phyloP scores from a whole-genome alignment of 2,888 invertebrate species.

The Drosophila aldrichi region DNA sequence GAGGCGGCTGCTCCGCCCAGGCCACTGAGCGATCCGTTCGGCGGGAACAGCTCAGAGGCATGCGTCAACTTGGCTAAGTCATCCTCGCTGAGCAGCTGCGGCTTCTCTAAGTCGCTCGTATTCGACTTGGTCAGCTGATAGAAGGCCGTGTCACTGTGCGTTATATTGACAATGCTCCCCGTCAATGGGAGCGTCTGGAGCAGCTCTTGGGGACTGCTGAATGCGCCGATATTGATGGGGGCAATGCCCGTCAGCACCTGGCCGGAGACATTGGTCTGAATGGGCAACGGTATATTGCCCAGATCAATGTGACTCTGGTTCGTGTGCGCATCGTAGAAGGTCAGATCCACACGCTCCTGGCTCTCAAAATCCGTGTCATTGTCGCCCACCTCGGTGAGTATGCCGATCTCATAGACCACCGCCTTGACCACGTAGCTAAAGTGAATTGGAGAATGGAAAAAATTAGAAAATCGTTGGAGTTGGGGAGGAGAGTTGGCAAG shows the following conservation, averaged over 20 bases:
- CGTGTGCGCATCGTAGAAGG: slow-evolving; percentile 86
- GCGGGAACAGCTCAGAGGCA: slow-evolving; percentile 73
- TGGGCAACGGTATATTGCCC: slow-evolving; percentile 86
- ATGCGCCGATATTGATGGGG: slow-evolving; percentile 85
- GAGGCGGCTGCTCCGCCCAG: slow-evolving; percentile 44
- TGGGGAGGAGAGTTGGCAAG: too few relatives aligned
- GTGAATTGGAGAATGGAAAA: background rate
- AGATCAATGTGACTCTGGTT: slow-evolving; percentile 86
- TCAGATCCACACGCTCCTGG: slow-evolving; percentile 86
- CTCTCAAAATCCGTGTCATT: slow-evolving; percentile 85
- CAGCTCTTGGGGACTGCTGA: slow-evolving; percentile 83
- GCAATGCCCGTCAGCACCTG: slow-evolving; percentile 86
- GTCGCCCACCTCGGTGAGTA: slow-evolving; percentile 87
- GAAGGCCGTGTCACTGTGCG: slow-evolving; percentile 84
- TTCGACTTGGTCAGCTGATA: slow-evolving; percentile 83
- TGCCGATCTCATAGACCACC: slow-evolving; percentile 88
- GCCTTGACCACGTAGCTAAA: slow-evolving; percentile 87
- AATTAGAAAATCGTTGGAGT: background rate
- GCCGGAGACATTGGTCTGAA: slow-evolving; percentile 87
- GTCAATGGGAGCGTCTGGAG: slow-evolving; percentile 83
- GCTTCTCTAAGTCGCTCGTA: slow-evolving; percentile 71
- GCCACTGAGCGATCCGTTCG: slow-evolving; percentile 14
- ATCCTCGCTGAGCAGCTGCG: slow-evolving; percentile 71
- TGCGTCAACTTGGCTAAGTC: slow-evolving; percentile 74
- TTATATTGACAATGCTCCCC: slow-evolving; percentile 85